Base-by-base conservation (phyloP, 2,797 vertebrate species). In the Pteronotus mesoamericanus region DNA sequence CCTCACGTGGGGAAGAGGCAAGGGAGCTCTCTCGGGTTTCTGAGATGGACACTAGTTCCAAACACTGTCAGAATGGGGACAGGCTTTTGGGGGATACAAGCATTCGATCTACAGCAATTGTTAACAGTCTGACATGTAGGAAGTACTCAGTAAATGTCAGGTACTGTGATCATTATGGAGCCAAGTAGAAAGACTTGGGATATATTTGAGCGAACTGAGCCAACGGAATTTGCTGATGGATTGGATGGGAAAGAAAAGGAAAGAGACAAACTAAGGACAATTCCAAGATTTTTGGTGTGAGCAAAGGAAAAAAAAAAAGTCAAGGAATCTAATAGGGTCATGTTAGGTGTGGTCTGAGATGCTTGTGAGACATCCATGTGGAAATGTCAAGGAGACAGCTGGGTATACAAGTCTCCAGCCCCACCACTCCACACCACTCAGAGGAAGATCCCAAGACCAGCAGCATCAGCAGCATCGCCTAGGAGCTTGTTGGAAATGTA, bases 211-310 rank as follows among this genome's bases (percentile, higher is more conserved):
- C 89, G 51, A 32, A 87, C 0, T 66, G 39, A 64, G 51, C 55
- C 91, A 59, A 86, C 8, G 69, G 8, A 44, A 94, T 79, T 79
- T 91, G 82, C 57, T 93, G 9, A 74, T 37, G 48, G 42, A n/a
- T 29, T 79, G 15, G 9, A 61, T 37, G 57, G 21, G 42, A 71
- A 74, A 64, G 21, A 42, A 71, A 74, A 90, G 55, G 32, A 74
- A 96, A 97, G 29, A 92, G 46, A 84, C 48, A 95, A 96, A 91
- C 61, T 51, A 88, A 83, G 42, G 53, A 48, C 55, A 95, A 32
- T 69, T 64, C 42, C 51, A 91, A 78, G 29, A 88, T 48, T 57
- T 92, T 68, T 37, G 95, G 74, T 29, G 18, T 85, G 24, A 77
- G 32, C 39, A 91, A n/a, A n/a, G n/a, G n/a, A n/a, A 78, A 85